Evolutionary conservation across 35 echinoderm and acorn worm species (phyloP).

Genomic region (Ophiothrix spiculata): DNA sequence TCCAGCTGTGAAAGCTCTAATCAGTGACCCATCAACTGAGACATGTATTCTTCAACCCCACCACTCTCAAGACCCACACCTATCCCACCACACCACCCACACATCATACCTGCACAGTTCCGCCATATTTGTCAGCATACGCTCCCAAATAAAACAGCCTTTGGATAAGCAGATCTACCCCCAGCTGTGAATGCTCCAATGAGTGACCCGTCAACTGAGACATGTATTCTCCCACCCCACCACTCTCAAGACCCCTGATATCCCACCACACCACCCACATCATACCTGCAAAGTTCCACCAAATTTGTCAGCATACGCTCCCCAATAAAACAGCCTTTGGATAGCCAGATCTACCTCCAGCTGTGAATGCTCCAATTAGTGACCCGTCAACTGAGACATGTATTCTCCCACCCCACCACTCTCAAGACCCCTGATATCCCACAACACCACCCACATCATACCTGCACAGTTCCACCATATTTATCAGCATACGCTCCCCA

Average conservation of each 20-base stretch:
- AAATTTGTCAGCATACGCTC: constrained; percentile 98
- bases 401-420: constrained; percentile 67
- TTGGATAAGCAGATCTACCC: constrained; percentile 82
- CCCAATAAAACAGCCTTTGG: constrained; percentile 94
- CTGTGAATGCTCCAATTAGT: constrained; percentile 47
- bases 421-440: no score
- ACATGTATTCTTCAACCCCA: neutral
- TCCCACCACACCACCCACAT: no score
- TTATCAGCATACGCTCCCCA: constrained; percentile 99
- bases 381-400: constrained; percentile 59
- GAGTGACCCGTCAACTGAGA: constrained; percentile 54
- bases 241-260: no score
- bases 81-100: neutral
- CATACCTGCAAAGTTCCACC: constrained; percentile 88
- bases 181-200: constrained; percentile 55
- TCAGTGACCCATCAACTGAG: neutral
- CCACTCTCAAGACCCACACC: neutral
- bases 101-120: constrained; percentile 78
- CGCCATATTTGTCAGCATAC: constrained; percentile 98
- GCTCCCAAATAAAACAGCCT: constrained; percentile 96
- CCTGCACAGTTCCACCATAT: constrained; percentile 93
- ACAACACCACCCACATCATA: no score
- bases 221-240: constrained; percentile 66
- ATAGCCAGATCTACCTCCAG: constrained; percentile 88
- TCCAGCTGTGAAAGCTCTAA: neutral